Base-by-base conservation (phyloP, 2,113 vertebrate species). In the Chaetodon auriga region DNA sequence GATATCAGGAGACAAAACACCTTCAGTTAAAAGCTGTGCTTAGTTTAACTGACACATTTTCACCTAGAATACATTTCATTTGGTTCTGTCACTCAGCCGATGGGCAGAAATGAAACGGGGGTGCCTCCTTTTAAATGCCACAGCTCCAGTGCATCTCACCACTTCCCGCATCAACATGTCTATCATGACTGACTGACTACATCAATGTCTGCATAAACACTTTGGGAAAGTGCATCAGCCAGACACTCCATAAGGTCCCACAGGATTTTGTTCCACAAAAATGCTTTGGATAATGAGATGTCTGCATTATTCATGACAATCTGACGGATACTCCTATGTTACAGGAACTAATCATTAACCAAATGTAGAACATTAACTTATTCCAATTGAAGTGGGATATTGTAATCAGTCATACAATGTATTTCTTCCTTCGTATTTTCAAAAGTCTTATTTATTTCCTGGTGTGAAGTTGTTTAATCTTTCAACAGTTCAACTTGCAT, bases 221-320 rank as follows among this genome's bases (percentile, higher is more conserved):
- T 88, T 69, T 76, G 72, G 58, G 73, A 83, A 75, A 79, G 48
- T 75, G 74, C 62, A 80, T 78, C 76, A 87, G 79, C 55, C 16
- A 87, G 51, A 83, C 84, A 85, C 68, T 61, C 66, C 63, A 45
- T 43, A 48, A 82, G 78, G 25, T 82, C 88, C 73, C 82, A 19
- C 4, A 55, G 81, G 91, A 89, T 78, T 53, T 18, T 73, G 76
- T 78, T 83, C 75, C 55, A 78, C 23, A 70, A 85, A 93, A 93
- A 79, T 80, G 57, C 85, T 91, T 88, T 78, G 78, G 84, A 92
- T 94, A 92, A 94, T 94, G 91, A 95, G 83, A 25, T 15, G 46
- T 63, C 84, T 91, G 89, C 90, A 92, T 93, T 93, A 95, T 92
- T 93, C 89, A 94, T 90, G 88, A 84, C 53, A 55, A 93, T 86